Conservation (phyloP, 2,888 invertebrate genomes). For the Drosophila suboccidentalis region DNA sequence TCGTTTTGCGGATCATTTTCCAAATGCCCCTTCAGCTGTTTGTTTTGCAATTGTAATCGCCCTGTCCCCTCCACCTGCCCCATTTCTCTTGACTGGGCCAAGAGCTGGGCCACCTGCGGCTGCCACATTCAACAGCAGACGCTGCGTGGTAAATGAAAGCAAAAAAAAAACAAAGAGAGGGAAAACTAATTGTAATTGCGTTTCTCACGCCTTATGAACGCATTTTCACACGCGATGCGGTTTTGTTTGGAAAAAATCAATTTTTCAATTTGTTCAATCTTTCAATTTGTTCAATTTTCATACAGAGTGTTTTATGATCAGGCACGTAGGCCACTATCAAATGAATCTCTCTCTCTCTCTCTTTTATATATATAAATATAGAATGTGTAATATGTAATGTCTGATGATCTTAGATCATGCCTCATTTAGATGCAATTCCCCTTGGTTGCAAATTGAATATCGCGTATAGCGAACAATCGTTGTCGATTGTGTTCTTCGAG, state of each 20-base stretch:
- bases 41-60: conserved; percentile 59
- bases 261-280: conserved; percentile 17
- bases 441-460: conserved; percentile 27
- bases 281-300: conserved; percentile 5
- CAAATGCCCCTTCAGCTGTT: conserved; percentile 14
- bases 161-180: conserved; percentile 16
- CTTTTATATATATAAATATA: not conserved
- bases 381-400: conserved; percentile 1
- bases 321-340: conserved; percentile 16
- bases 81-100: not conserved
- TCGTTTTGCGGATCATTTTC: conserved; percentile 25
- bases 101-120: conserved; percentile 50
- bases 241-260: conserved; percentile 63
- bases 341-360: conserved; percentile 4
- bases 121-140: conserved; percentile 3
- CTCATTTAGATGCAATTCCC: conserved; percentile 51
- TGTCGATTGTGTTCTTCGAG: conserved; percentile 45
- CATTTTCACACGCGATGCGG: conserved; percentile 54
- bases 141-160: conserved; percentile 44
- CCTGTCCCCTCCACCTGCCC: not conserved
- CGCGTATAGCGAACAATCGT: conserved; percentile 48
- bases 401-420: conserved; percentile 46
- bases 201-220: conserved; percentile 65
- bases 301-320: conserved; percentile 1
- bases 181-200: conserved; percentile 50